Evolutionary conservation across 1,140 invertebrate species (phyloP).

Genomic region (Zaprionus davidi): DNA sequence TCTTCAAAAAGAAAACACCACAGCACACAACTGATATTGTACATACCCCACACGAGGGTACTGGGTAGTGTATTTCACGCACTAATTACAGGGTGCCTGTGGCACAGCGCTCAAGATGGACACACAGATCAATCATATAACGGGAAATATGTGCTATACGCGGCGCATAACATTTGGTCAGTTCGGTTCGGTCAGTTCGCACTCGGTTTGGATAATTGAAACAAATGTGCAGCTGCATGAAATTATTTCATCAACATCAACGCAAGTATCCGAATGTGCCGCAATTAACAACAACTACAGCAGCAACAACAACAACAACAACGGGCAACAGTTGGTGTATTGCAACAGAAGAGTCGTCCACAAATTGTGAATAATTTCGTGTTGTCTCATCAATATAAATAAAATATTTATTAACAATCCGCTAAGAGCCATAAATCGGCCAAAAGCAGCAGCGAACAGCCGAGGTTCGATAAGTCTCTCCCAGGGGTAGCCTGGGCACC

Average conservation of each 20-base stretch:
- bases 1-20: background rate
- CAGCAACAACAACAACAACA: background rate
- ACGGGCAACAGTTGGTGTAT: slow-evolving; percentile 16
- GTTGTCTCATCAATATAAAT: slow-evolving; percentile 82
- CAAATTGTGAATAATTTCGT: slow-evolving; percentile 77
- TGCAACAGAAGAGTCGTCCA: slow-evolving; percentile 30
- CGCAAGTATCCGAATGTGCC: slow-evolving; percentile 25
- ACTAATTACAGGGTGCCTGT: slow-evolving; percentile 77
- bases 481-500: slow-evolving; percentile 13
- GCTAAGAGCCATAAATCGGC: slow-evolving; percentile 78
- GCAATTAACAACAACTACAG: slow-evolving; percentile 19
- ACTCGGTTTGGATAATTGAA: slow-evolving; percentile 59
- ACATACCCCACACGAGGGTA: slow-evolving; percentile 4
- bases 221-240: slow-evolving; percentile 69
- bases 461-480: slow-evolving; percentile 24
- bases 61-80: slow-evolving; percentile 58
- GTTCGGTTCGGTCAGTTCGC: slow-evolving; percentile 15
- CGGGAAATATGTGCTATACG: slow-evolving; percentile 13
- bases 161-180: slow-evolving; percentile 31
- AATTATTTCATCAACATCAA: slow-evolving; percentile 70
- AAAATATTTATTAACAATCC: slow-evolving; percentile 83
- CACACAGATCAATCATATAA: slow-evolving; percentile 79
- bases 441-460: slow-evolving; percentile 52
- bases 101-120: slow-evolving; percentile 49
- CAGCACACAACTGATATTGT: background rate